Evolutionary conservation across 2,113 vertebrate genomes (phyloP).

Genomic region (Rhea americana): DNA sequence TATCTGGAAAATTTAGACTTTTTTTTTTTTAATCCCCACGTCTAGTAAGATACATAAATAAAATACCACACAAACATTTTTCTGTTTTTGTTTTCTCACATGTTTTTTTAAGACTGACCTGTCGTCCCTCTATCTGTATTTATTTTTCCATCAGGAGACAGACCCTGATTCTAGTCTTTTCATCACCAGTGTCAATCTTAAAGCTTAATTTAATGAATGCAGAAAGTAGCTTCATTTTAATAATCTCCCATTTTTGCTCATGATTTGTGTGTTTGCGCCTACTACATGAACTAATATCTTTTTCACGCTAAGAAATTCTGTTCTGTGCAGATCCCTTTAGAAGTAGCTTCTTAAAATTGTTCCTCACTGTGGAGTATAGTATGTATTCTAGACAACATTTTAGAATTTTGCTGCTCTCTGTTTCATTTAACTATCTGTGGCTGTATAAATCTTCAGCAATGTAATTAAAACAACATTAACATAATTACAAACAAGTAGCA

Average conservation of each 20-base stretch:
- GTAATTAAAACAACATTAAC: neutral
- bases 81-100: neutral
- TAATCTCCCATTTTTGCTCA: neutral
- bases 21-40: neutral
- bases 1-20: neutral
- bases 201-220: neutral
- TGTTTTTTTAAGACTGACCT: neutral
- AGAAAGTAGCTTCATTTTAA: neutral
- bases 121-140: neutral
- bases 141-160: neutral
- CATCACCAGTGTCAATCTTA: neutral
- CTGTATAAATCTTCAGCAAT: neutral
- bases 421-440: neutral
- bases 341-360: neutral
- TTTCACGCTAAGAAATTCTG: neutral
- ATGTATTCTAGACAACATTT: neutral
- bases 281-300: neutral
- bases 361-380: neutral
- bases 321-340: neutral
- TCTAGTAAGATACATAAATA: neutral
- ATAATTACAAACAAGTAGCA: neutral
- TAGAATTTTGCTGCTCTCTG: neutral
- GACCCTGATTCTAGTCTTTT: neutral
- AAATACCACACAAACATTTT: neutral
- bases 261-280: neutral